Conservation (phyloP, 2,113 vertebrate species). For the Forbesichthys agassizii region DNA sequence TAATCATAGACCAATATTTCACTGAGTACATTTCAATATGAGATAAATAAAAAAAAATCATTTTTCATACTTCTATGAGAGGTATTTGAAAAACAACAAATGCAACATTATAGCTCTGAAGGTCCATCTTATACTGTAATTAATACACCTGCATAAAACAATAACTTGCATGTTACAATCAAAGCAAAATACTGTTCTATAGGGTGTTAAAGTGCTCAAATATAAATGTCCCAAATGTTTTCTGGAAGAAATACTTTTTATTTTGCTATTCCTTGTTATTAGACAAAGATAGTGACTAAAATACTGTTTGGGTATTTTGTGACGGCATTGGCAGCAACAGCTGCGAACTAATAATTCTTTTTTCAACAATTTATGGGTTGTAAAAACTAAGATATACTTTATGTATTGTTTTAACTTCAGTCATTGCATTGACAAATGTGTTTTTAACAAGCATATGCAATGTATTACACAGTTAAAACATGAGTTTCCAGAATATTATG, state of each 20-base stretch:
- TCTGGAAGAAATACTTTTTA: slow-evolving; percentile 1
- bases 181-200: slow-evolving; percentile 51
- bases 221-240: slow-evolving; percentile 43
- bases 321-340: background rate
- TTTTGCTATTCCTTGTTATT: slow-evolving; percentile 7
- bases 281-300: slow-evolving; percentile 3
- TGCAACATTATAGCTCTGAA: slow-evolving; percentile 59
- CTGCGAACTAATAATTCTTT: background rate
- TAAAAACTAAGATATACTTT: background rate
- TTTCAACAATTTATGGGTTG: background rate
- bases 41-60: slow-evolving; percentile 64
- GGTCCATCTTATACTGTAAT: slow-evolving; percentile 38
- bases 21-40: slow-evolving; percentile 52
- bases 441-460: background rate
- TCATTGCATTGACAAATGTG: background rate
- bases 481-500: background rate
- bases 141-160: slow-evolving; percentile 62
- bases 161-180: slow-evolving; percentile 68
- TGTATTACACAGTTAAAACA: background rate
- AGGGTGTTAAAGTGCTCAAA: slow-evolving; percentile 71
- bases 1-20: slow-evolving; percentile 35
- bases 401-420: background rate
- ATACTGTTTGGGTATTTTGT: background rate
- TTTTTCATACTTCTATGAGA: slow-evolving; percentile 54
- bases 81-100: slow-evolving; percentile 58